These are phyloP conservation scores for Sesia bembeciformis DNA, from an alignment of 2,888 invertebrate species.

Conservation along the genomic window DNA sequence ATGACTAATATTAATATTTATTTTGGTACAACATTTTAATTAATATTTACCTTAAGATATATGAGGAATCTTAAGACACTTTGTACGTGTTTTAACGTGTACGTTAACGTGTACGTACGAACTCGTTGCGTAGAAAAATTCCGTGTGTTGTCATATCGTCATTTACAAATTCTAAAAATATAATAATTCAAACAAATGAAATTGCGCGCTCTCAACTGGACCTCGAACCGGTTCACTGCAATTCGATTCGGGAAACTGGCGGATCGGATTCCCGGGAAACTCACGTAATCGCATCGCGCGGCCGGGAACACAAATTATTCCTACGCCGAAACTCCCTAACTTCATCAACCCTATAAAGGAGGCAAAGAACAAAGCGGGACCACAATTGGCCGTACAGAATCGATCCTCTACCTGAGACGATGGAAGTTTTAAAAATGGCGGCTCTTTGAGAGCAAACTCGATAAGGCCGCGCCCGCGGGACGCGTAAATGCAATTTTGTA, in stretches of 20 bases:
- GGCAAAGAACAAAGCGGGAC: conserved; percentile 67
- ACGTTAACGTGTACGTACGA: no score
- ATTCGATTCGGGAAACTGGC: conserved; percentile 49
- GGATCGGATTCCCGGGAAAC: conserved; percentile 58
- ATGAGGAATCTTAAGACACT: no score
- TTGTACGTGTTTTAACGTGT: no score
- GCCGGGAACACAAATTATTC: conserved; percentile 69
- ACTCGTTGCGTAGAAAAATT: no score
- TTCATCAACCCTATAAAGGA: conserved; percentile 67
- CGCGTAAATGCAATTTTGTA: conserved; percentile 68
- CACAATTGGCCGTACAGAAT: conserved; percentile 58
- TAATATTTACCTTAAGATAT: no score
- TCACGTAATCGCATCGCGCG: conserved; percentile 62
- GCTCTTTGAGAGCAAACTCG: conserved; percentile 68
- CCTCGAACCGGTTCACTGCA: conserved; percentile 38
- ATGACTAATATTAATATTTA: conserved; percentile 18
- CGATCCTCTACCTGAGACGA: conserved; percentile 54
- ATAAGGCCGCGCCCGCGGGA: conserved; percentile 65
- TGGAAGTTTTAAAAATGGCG: conserved; percentile 69
- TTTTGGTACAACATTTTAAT: no score
- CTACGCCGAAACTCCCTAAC: conserved; percentile 66
- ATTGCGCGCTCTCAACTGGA: conserved; percentile 35
- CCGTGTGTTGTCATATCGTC: no score
- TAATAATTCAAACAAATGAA: conserved; percentile 6
- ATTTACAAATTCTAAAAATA: no score